These are phyloP conservation scores for Corydoras maculifer DNA, from an alignment of 2,113 vertebrate genomes.

Conservation along the genomic window DNA sequence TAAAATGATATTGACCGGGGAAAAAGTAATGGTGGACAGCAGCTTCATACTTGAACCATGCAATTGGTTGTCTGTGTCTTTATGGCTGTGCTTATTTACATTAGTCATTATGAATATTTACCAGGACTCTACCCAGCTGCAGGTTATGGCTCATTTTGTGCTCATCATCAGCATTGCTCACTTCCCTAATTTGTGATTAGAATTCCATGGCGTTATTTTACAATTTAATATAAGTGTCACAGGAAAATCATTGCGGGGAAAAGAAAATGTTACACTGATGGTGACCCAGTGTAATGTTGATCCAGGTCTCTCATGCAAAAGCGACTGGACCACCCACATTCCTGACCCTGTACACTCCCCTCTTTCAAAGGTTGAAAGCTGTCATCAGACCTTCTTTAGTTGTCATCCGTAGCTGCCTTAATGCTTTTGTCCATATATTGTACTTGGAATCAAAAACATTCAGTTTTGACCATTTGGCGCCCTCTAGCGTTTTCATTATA, in stretches of 20 bases:
- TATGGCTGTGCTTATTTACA: slow-evolving; percentile 57
- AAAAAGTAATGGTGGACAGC: neutral
- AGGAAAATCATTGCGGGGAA: slow-evolving; percentile 40
- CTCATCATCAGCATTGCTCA: slow-evolving; percentile 45
- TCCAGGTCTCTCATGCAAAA: neutral
- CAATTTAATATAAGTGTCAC: slow-evolving; percentile 23
- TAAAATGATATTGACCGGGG: slow-evolving; percentile 32
- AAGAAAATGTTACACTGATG: slow-evolving; percentile 10
- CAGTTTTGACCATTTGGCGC: too few species aligned
- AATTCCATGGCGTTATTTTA: slow-evolving; percentile 17
- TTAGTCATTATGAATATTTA: slow-evolving; percentile 42
- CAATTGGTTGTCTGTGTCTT: slow-evolving; percentile 30
- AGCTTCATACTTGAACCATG: neutral
- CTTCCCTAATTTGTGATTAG: slow-evolving; percentile 51
- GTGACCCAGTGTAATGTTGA: neutral
- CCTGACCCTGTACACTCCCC: too few species aligned
- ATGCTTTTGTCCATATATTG: too few species aligned
- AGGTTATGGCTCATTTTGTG: slow-evolving; percentile 15
- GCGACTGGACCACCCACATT: too few species aligned
- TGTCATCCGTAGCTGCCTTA: too few species aligned
- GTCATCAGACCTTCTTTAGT: too few species aligned
- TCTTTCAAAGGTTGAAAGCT: too few species aligned
- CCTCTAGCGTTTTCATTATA: too few species aligned
- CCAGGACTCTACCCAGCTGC: slow-evolving; percentile 34
- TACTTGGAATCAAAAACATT: too few species aligned